phyloP scores from a whole-genome alignment of 2,797 vertebrate species.

The Phrynocephalus forsythii region DNA sequence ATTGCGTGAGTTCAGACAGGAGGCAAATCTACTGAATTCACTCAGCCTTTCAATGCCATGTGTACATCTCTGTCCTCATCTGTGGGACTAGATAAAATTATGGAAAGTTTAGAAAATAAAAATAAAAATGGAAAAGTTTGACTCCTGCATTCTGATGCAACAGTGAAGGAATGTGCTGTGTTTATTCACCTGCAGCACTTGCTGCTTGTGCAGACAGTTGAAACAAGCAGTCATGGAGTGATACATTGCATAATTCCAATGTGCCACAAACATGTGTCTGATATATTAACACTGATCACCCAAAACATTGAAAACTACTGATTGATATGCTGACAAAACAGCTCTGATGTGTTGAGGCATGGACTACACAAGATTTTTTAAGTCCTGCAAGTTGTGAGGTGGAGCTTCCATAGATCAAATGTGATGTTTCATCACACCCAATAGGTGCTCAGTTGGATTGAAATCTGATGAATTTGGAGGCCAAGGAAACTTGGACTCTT shows the following conservation, averaged over 20 bases:
- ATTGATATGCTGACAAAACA: no score
- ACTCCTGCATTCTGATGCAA: not conserved
- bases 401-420: no score
- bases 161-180: not conserved
- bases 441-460: no score
- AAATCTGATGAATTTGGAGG: no score
- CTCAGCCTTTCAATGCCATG: conserved; percentile 20
- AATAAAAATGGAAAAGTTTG: not conserved
- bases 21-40: not conserved
- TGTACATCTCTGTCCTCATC: not conserved
- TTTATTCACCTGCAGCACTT: not conserved
- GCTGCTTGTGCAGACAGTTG: not conserved
- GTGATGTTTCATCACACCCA: no score
- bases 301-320: no score
- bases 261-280: conserved; percentile 11
- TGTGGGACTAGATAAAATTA: accelerated
- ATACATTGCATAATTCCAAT: conserved; percentile 55
- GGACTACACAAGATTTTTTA: no score
- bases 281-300: not conserved
- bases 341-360: no score
- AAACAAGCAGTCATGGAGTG: not conserved
- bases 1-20: not conserved
- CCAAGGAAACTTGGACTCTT: no score
- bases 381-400: no score
- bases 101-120: not conserved